Evolutionary conservation across 2,113 vertebrate genomes (phyloP).

Genomic region (Zosterops borbonicus): DNA sequence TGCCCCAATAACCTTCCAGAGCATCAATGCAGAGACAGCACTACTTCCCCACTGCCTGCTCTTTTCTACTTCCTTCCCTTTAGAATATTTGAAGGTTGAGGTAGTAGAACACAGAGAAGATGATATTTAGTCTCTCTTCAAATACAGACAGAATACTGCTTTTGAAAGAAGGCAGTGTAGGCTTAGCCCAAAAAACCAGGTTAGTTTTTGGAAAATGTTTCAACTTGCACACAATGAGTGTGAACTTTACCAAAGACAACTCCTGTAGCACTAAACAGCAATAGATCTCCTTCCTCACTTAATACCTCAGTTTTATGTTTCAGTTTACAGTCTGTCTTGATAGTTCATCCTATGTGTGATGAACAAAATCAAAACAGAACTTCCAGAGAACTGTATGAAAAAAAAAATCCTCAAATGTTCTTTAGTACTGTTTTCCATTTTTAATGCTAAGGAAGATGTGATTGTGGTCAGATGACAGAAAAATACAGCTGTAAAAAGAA

Average conservation of each 20-base stretch:
- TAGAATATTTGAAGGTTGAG: neutral
- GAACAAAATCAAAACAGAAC: neutral
- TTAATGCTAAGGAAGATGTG: neutral
- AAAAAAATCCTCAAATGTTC: neutral
- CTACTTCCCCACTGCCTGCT: neutral
- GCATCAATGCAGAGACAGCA: neutral
- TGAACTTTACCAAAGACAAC: neutral
- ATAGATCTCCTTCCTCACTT: neutral
- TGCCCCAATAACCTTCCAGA: neutral
- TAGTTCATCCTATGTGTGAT: neutral
- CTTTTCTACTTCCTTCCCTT: slow-evolving; percentile 30
- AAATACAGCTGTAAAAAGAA: neutral
- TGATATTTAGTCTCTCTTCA: neutral
- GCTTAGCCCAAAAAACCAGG: neutral
- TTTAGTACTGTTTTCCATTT: neutral
- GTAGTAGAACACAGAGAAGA: neutral
- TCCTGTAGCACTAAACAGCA: neutral
- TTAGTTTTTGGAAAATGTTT: neutral
- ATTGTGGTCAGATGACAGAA: neutral
- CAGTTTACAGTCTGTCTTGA: neutral
- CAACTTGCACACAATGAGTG: neutral
- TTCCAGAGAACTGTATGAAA: neutral
- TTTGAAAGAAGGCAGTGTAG: neutral
- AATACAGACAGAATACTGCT: neutral
- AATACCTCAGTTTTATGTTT: neutral